A percentile compares a stretch with the other conserved stretches of the same genome.
phyloP scores from a whole-genome alignment of 1,140 invertebrate genomes.

The Alviniconcha marisindica region DNA sequence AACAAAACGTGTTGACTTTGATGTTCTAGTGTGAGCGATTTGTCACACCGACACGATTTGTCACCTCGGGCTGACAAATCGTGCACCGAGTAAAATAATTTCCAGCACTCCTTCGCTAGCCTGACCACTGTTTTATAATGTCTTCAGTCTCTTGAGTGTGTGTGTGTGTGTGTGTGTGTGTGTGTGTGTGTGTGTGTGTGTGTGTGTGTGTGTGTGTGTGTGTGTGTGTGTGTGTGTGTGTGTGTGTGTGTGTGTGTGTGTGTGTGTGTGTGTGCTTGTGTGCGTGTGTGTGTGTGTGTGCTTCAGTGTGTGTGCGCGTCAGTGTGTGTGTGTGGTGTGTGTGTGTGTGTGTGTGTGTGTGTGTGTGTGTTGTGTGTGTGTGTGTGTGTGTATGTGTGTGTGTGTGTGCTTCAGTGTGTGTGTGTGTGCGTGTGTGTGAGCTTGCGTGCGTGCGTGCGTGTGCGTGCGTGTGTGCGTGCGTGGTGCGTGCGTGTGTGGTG shows the following conservation, averaged over 20 bases:
- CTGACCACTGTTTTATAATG: too few species aligned
- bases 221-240: not conserved
- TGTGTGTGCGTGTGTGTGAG: conserved; percentile 25
- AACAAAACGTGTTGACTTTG: too few species aligned
- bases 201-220: not conserved
- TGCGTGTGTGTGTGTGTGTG: too few species aligned
- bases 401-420: conserved; percentile 23
- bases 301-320: not conserved
- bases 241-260: not conserved
- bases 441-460: not conserved
- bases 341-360: conserved; percentile 17
- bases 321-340: too few species aligned
- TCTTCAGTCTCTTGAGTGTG: not conserved
- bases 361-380: conserved; percentile 23
- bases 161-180: conserved; percentile 1
- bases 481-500: not conserved
- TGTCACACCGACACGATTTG: too few species aligned
- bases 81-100: too few species aligned
- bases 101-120: too few species aligned
- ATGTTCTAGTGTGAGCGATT: too few species aligned
- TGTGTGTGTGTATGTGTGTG: conserved; percentile 4
- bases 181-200: not conserved
- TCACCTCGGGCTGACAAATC: too few species aligned
- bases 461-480: conserved; percentile 7
- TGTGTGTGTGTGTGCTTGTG: too few species aligned